Base-by-base conservation (phyloP, 2,113 vertebrate genomes). In the Pristiophorus japonicus region DNA sequence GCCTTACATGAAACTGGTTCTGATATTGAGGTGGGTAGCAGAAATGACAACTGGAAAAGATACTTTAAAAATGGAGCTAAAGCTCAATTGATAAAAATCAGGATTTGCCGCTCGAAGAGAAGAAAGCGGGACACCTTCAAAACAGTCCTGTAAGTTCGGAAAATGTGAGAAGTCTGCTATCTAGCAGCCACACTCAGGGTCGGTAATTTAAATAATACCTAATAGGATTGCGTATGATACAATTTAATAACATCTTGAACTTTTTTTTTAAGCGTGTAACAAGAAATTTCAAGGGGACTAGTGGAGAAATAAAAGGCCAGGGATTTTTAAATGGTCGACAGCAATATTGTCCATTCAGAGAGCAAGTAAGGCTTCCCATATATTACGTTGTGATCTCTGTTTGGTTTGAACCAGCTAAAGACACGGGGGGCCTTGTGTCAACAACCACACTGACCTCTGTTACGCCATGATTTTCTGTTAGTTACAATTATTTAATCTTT, bases 1-100 rank as follows among this genome's bases (percentile, higher is more conserved):
- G 93, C 98, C 99, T 99, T 96, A 99, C 99, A 99, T 98, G 96
- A 99, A 98, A 94, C 99, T 99, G 2, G 99, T 99, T 96, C 98
- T 97, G 98, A n/a, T n/a, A n/a, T n/a, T n/a, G n/a, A 73, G 70
- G 30, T 34, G 27, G 70, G 8, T 73, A 8, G 70, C 27, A 73
- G 70, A 34, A 73, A 73, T 73, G 30, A 73, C 70, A 73, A 73
- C 70, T 73, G 70, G 30, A 73, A 73, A 34, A 10, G 34, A 34
- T 34, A 34, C 70, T 73, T 59, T 34, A 34, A 73, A 73, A 34
- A 73, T 73, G 70, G 70, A 73, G 70, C 30, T 34, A 73, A 73
- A 2, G 27, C 30, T 73, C 27, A 34, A 73, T 34, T 34, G 70
- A 7, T 10, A 73, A 73, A 73, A 34, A 34, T 34, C 27, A 73